phyloP scores from a whole-genome alignment of 2,888 invertebrate genomes.

The Pycnomerus fuliginosus region DNA sequence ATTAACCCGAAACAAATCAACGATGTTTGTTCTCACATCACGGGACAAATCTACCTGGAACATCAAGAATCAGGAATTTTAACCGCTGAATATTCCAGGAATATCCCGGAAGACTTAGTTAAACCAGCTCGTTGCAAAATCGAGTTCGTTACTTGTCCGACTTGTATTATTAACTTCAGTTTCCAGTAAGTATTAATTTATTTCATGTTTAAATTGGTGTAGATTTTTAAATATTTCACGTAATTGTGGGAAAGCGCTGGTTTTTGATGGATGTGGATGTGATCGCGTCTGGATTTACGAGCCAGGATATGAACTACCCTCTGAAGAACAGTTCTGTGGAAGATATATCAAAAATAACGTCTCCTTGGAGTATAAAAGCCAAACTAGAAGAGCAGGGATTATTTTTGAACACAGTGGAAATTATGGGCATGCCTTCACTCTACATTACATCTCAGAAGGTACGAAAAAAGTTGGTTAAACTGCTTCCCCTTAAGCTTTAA shows the following conservation, averaged over 20 bases:
- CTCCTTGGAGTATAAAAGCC: conserved; percentile 58
- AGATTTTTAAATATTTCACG: conserved; percentile 47
- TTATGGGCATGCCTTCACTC: conserved; percentile 62
- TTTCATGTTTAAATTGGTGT: conserved; percentile 9
- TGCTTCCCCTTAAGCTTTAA: too few relatives aligned
- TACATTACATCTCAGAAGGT: conserved; percentile 67
- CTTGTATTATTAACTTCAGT: conserved; percentile 61
- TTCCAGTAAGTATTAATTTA: conserved; percentile 49
- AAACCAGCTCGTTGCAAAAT: conserved; percentile 61
- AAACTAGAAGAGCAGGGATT: conserved; percentile 61
- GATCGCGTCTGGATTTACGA: conserved; percentile 67
- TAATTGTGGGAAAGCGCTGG: conserved; percentile 40
- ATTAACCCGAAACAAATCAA: too few relatives aligned
- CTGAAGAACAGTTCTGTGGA: conserved; percentile 64
- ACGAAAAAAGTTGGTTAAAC: too few relatives aligned
- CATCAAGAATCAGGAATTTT: conserved; percentile 48
- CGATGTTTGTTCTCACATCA: conserved; percentile 45
- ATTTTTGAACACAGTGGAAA: conserved; percentile 60
- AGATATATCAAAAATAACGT: conserved; percentile 40
- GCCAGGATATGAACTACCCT: conserved; percentile 62
- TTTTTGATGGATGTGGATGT: conserved; percentile 52
- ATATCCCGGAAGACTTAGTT: too few relatives aligned
- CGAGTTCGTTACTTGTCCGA: conserved; percentile 69
- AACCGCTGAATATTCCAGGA: conserved; percentile 46
- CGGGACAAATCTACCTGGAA: conserved; percentile 49